Base-by-base conservation (phyloP, 2,888 invertebrate species). In the Bedellia somnulentella region DNA sequence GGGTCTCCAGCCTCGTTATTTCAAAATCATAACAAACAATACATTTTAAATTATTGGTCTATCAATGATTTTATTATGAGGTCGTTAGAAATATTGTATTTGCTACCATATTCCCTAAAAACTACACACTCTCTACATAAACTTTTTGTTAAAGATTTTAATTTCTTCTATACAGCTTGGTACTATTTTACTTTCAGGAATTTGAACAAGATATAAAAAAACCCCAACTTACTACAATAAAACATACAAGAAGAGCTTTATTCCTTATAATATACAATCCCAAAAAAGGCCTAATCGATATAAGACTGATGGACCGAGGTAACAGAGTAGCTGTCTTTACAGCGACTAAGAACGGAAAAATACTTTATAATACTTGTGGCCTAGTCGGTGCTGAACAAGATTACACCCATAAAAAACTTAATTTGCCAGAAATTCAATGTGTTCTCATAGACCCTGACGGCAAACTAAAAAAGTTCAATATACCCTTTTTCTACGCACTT, bases 221-320 rank as follows among this genome's bases (percentile, higher is more conserved):
- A 39, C 70, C 64, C 1, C 67, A 66, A 29, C 47, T 70, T 8
- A 57, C 66, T 2, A 48, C 60, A 4, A 52, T 70, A 3, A 73
- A 71, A 48, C 66, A 73, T 34, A 64, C 81, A 21, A 77, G 82
- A 44, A 78, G 83, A 33, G 86, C 86, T 1, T 70, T 91, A 28
- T 98, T 97, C 59, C 75, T 98, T 31, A 86, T 92, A 2, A 93
- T 99, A 38, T 97, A 95, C 61, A 92, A 93, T 4, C 92, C 96
- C 0, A 88, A 90, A 42, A 84, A 94, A 54, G 95, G 95, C 9
- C 81, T 93, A 4, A 79, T 99, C 31, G 98, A 97, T 62, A 90
- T 98, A 34, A 94, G 97, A 85, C 80, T 91, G 3, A 81, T 93
- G 48, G 92, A 93, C 52, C 86, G 89, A 52, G 96, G 97, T 1